Base-by-base conservation (phyloP, 2,888 invertebrate genomes). In the Hipparchia sbordonii region DNA sequence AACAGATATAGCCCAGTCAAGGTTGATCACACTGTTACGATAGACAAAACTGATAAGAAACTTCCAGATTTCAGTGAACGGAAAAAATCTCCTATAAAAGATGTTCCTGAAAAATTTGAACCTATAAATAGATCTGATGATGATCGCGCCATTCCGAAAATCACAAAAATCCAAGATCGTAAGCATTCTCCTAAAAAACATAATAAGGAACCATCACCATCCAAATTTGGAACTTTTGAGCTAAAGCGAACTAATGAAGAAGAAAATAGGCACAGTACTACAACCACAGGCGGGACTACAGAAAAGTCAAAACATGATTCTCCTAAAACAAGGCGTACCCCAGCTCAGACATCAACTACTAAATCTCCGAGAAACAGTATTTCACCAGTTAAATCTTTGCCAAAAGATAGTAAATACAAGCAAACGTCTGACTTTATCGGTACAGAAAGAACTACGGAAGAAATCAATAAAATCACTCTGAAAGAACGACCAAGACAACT, bases 401-500 rank as follows among this genome's bases (percentile, higher is more conserved):
- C 74, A 68, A 88, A 82, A 78, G 86, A 87, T 60, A 80, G 74
- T 3, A 88, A 87, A 78, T 82, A 84, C 67, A 87, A 84, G 72
- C 75, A 85, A 23, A 87, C 87, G 1, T 82, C 83, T 23, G 87
- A 92, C 39, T 92, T 92, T 74, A 87, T 93, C 48, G 71, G 82
- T 39, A 80, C 81, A 57, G 92, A 93, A 76, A 87, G 70, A 80
- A 83, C 78, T 45, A 84, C 79, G 0, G 92, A 92, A 77, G 87
- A 88, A 73, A 75, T 77, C 2, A 87, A 85, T 74, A 90, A 87
- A 77, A 86, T 80, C 69, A 78, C 74, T 12, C 71, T 76, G n/a
- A 89, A 84, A 74, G 86, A 87, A 48, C 87, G 77, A 57, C 85
- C 92, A 8, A 88, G 92, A 46, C 92, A 91, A 77, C 82, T 93